Evolutionary conservation across 1,140 invertebrate species (phyloP).

Genomic region (Bactericera cockerelli): DNA sequence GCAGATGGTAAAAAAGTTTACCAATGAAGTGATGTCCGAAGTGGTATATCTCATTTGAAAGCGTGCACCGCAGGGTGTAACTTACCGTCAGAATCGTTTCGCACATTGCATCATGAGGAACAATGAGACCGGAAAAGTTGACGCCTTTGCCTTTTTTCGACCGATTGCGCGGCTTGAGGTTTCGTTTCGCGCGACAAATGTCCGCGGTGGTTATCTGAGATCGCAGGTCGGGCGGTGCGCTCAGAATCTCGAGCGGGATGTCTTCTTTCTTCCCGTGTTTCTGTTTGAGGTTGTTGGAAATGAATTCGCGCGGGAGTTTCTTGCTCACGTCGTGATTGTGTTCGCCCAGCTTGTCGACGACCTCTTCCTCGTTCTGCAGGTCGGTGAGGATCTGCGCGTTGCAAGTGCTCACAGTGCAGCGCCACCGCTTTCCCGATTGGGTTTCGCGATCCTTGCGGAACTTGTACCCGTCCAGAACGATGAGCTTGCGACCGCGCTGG

Average conservation of each 20-base stretch:
- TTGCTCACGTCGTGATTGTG: slow-evolving; percentile 5
- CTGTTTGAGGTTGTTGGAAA: not conserved
- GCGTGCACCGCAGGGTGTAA: no score
- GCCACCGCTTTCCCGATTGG: not conserved
- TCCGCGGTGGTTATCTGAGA: not conserved
- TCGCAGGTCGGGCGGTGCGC: not conserved
- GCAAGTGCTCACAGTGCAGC: not conserved
- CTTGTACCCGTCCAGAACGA: not conserved
- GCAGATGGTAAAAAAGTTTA: no score
- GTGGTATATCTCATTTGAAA: no score
- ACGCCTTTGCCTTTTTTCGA: not conserved
- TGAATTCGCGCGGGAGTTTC: not conserved
- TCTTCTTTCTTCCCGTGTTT: slow-evolving; percentile 4
- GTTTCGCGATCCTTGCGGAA: slow-evolving; percentile 4
- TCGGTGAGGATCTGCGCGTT: not conserved
- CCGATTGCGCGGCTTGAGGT: not conserved
- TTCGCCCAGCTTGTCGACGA: not conserved
- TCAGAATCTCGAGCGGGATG: not conserved
- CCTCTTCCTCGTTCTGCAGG: not conserved
- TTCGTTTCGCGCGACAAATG: not conserved
- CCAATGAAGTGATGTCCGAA: no score
- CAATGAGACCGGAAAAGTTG: not conserved
- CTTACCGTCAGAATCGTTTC: slow-evolving; percentile 7
- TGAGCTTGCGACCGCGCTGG: not conserved
- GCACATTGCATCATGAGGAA: not conserved